Evolutionary conservation across 2,888 invertebrate genomes (phyloP).

Genomic region (Trisateles emortualis): DNA sequence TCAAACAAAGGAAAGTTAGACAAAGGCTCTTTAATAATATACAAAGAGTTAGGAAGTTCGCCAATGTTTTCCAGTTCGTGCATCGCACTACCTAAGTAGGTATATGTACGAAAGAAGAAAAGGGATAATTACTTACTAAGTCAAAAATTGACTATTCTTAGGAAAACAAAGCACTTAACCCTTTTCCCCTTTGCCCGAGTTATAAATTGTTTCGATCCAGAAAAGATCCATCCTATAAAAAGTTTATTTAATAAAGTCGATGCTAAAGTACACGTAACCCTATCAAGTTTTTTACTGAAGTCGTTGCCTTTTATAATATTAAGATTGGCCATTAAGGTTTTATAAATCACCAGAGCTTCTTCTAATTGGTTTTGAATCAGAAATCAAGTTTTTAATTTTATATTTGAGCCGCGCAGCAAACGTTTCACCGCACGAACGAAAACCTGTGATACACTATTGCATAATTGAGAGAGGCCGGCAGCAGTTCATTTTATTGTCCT

Average conservation of each 20-base stretch:
- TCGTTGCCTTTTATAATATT: constrained; percentile 54
- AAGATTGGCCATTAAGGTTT: constrained; percentile 55
- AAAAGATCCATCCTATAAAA: constrained; percentile 19
- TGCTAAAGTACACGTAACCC: constrained; percentile 13
- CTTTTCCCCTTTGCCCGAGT: constrained; percentile 14
- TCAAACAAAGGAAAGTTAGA: constrained; percentile 26
- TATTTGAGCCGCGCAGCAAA: constrained; percentile 44
- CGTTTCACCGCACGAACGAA: constrained; percentile 49
- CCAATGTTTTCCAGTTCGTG: constrained; percentile 8
- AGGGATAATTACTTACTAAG: constrained; percentile 27
- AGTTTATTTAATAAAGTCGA: constrained; percentile 12
- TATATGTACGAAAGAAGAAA: constrained; percentile 13
- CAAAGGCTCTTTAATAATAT: constrained; percentile 22
- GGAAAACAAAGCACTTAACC: constrained; percentile 17
- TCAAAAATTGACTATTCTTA: constrained; percentile 26
- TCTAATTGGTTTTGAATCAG: constrained; percentile 60
- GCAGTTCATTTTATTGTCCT: constrained; percentile 67
- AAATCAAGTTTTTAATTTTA: constrained; percentile 58
- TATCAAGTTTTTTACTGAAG: constrained; percentile 37
- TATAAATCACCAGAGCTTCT: constrained; percentile 44
- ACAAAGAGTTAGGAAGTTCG: constrained; percentile 9
- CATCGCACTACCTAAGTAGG: not conserved
- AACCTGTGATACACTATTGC: constrained; percentile 59
- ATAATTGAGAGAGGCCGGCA: constrained; percentile 59
- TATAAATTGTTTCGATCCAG: constrained; percentile 15